Percentiles rank a stretch among this genome's conserved stretches.
These are phyloP conservation scores for Chaenogobius annularis DNA, from an alignment of 2,113 vertebrate genomes.

Conservation along the genomic window DNA sequence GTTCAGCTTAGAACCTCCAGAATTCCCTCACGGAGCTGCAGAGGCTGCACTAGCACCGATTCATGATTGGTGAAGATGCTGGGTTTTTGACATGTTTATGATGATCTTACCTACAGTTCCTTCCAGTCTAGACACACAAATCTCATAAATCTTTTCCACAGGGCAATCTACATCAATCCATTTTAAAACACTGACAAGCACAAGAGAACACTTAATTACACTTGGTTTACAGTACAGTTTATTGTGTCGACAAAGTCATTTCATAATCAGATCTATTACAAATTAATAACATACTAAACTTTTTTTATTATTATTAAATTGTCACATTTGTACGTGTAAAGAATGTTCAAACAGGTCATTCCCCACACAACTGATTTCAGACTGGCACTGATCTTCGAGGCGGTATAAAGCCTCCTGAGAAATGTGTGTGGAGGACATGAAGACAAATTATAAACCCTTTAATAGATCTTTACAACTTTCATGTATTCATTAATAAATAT, in stretches of 20 bases:
- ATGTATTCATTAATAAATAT: not conserved
- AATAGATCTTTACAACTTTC: not conserved
- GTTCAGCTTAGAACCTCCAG: too few species aligned
- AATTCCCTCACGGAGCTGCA: too few species aligned
- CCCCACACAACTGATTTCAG: not conserved
- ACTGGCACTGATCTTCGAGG: slow-evolving; percentile 1
- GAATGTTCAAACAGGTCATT: not conserved
- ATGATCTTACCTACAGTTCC: too few species aligned
- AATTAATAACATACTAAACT: not conserved
- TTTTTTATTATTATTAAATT: not conserved
- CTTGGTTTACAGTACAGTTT: not conserved
- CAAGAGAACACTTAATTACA: not conserved
- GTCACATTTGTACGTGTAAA: not conserved
- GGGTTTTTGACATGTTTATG: too few species aligned
- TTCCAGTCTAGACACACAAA: too few species aligned
- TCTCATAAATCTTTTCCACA: not conserved
- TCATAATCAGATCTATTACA: not conserved
- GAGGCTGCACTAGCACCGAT: too few species aligned
- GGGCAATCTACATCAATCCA: not conserved
- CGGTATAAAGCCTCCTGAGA: not conserved
- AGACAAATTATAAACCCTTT: not conserved
- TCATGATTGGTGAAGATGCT: too few species aligned
- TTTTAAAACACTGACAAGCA: not conserved
- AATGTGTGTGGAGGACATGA: not conserved
- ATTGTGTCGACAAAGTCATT: not conserved